Evolutionary conservation across 2,797 vertebrate genomes (phyloP), one percentile per base, ranked within the genome.

Genomic region (Falco naumanni): DNA sequence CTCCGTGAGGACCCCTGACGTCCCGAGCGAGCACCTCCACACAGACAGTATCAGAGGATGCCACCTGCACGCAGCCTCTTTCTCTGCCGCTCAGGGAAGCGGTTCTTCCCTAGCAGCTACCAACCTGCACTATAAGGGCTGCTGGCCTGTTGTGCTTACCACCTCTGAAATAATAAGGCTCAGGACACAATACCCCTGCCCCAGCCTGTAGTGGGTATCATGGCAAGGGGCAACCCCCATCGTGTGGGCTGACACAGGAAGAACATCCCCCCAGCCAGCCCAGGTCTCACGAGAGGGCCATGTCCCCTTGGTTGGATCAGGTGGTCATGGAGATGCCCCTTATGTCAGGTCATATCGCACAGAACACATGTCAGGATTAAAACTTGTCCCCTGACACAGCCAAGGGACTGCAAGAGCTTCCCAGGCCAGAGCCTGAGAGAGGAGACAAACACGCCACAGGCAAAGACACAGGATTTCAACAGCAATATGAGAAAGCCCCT

Each of bases 1-100:
- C 57, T 45, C 10, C 2, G 31, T 12, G 24, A 65, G 47, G 24
- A 34, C 11, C 7, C 31, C 29, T 1, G 2, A 37, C 12, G 5
- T 12, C 16, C 17, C 18, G 9, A 83, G 71, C 34, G 39, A 60
- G 60, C 10, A 26, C 1, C 39, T 48, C 29, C 56, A 37, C 0
- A 0, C 31, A 53, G 16, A 26, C 29, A 0, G 0, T 0, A 11
- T 10, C 20, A 31, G 53, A 31, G 15, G 34, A 43, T 33, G 29
- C 4, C 0, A 0, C 1, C 22, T 31, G 33, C 10, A 10, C 41
- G 29, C 72, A 84, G 33, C 25, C 26, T 59, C 60, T 68, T 68
- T 22, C 24, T 37, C 25, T 1, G 0, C 28, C 26, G 69, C 78
- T 76, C 50, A 59, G 47, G 15, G 51, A 20, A 19, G 9, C 0